Conservation (phyloP, 2,888 invertebrate genomes). For the Synanthedon andrenaeformis region DNA sequence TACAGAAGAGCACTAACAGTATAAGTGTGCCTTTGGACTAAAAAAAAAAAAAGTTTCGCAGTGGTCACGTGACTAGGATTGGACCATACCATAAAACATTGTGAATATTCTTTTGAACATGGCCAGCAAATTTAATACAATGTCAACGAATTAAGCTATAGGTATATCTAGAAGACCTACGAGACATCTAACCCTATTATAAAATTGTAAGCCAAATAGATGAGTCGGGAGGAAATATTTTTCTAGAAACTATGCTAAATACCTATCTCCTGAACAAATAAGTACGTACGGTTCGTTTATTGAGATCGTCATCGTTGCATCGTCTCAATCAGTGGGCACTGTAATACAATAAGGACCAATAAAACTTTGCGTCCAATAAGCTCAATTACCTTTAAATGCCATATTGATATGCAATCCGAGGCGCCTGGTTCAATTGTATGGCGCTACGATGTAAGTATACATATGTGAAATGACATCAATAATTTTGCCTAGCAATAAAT, state of each 20-base stretch:
- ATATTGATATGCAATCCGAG: slow-evolving; percentile 58
- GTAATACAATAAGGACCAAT: slow-evolving; percentile 45
- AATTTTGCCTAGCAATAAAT: too few species aligned
- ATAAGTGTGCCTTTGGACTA: too few species aligned
- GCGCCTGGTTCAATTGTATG: slow-evolving; percentile 25
- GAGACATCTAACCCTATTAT: too few species aligned
- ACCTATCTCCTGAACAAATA: neutral
- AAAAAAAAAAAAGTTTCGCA: too few species aligned
- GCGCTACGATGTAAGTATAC: slow-evolving; percentile 1
- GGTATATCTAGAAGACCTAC: too few species aligned
- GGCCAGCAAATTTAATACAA: too few species aligned
- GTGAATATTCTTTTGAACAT: too few species aligned
- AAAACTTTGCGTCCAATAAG: slow-evolving; percentile 36
- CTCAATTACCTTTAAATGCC: slow-evolving; percentile 49
- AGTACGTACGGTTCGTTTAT: neutral
- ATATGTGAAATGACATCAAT: neutral
- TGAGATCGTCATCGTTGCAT: neutral
- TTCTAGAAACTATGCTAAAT: neutral
- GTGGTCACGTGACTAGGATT: too few species aligned
- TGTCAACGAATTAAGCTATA: too few species aligned
- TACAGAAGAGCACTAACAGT: too few species aligned
- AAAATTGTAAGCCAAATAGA: too few species aligned
- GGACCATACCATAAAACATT: too few species aligned
- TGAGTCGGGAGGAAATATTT: neutral
- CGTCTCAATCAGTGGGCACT: slow-evolving; percentile 8